phyloP scores from a whole-genome alignment of 2,797 vertebrate genomes.

The Podarcis lilfordi region DNA sequence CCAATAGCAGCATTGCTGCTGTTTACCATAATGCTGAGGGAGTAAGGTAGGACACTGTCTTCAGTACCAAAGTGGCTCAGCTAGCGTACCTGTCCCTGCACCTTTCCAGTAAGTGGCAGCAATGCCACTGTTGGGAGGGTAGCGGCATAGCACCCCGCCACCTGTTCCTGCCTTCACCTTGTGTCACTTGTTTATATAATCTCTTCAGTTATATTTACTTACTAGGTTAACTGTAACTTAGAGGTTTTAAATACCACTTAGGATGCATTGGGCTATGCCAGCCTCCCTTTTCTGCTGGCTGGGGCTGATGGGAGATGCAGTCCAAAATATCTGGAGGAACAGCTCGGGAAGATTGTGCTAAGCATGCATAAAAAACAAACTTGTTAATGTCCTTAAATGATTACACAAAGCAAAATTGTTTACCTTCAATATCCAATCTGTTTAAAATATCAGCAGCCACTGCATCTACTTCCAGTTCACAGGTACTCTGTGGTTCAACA shows the following conservation, averaged over 20 bases:
- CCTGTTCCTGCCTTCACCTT: neutral
- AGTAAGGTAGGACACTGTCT: neutral
- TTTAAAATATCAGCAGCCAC: conserved; percentile 96
- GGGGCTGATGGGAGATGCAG: no score
- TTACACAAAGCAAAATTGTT: conserved; percentile 34
- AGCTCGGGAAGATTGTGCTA: no score
- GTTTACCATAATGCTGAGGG: neutral
- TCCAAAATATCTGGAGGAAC: no score
- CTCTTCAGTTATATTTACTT: neutral
- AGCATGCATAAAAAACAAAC: conserved; percentile 1
- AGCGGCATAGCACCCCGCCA: no score
- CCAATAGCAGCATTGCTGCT: no score
- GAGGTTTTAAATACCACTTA: neutral
- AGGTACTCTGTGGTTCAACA: conserved; percentile 91
- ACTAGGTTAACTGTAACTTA: neutral
- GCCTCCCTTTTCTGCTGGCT: no score
- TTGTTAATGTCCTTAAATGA: neutral
- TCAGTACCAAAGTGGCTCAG: neutral
- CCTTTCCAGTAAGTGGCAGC: no score
- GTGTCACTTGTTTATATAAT: fast-evolving
- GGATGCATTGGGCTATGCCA: neutral
- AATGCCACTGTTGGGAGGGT: no score
- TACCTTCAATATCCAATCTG: conserved; percentile 96
- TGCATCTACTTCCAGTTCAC: conserved; percentile 96
- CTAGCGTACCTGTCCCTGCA: neutral